Base-by-base conservation (phyloP, 2,113 vertebrate species). In the Hemiscyllium ocellatum region DNA sequence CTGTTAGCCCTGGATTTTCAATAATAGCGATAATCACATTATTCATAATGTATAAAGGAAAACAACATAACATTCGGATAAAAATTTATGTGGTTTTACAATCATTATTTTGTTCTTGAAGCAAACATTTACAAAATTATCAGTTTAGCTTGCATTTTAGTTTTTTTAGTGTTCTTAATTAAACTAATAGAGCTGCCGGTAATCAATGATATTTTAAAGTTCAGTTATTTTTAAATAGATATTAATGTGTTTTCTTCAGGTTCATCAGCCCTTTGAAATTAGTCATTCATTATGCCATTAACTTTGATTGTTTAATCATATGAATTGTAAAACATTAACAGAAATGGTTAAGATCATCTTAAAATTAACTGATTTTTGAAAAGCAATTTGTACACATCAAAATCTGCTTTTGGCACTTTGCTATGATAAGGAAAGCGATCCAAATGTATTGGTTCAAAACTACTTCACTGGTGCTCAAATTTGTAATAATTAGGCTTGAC, bases 401-500 rank as follows among this genome's bases (percentile, higher is more conserved):
- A 91, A 91, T 56, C 17, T 65, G 87, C 87, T 65, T 52, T 56
- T 29, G 29, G 61, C 61, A 29, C 56, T 90, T 90, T 29, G 29
- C 52, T 12, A 56, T 17, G 1, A 52, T 52, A 33, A 65, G 52
- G 33, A 65, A 29, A 33, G 3, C 12, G 20, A 26, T 29, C 65
- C 29, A 91, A 33, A 19, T 56, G 19, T 56, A 56, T 90, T n/a
- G 19, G 26, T n/a, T 61, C 87, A 91, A 50, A 87, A n/a, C 26
- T 19, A 29, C 56, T 65, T n/a, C 20, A 29, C 61, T 91, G 29
- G 56, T 65, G 87, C 33, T 65, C 87, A 61, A 61, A 3, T 90
- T 80, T n/a, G 87, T 91, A 20, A 91, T 91, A 61, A 65, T 65
- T 29, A 91, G 56, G 56, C 20, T 90, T 90, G 87, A 90, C 56